Evolutionary conservation across 2,797 vertebrate species (phyloP).

Genomic region (Eospalax fontanierii): DNA sequence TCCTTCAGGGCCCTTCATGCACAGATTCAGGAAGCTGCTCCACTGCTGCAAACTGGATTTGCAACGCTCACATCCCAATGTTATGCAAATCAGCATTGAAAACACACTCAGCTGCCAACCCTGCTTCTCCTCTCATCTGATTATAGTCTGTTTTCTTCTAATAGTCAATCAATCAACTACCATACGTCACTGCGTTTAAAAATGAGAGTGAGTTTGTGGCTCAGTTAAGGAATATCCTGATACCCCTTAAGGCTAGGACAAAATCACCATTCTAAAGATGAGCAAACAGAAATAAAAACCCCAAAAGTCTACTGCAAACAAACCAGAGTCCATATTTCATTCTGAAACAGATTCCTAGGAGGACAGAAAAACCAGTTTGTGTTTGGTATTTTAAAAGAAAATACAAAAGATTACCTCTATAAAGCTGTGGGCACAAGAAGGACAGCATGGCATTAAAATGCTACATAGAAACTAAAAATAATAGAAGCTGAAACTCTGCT

Average conservation of each 20-base stretch:
- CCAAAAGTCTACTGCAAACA: neutral
- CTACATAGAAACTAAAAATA: neutral
- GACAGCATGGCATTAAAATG: neutral
- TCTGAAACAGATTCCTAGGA: conserved; percentile 39
- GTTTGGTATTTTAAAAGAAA: conserved; percentile 45
- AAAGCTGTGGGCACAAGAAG: neutral
- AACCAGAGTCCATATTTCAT: neutral
- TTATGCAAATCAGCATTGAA: neutral
- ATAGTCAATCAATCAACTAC: neutral
- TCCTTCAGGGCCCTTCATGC: neutral
- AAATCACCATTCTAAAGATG: neutral
- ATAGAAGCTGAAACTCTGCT: conserved; percentile 48
- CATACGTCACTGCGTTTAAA: neutral
- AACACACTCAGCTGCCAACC: conserved; percentile 2
- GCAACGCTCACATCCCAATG: neutral
- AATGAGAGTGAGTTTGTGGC: neutral
- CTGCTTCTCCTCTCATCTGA: conserved; percentile 2
- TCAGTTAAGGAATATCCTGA: conserved; percentile 8
- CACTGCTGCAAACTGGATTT: conserved; percentile 41
- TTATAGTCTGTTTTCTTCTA: neutral
- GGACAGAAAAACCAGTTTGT: neutral
- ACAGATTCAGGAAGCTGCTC: conserved; percentile 10
- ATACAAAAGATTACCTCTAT: neutral
- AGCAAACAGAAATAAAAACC: conserved; percentile 31
- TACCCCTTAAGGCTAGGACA: neutral